These are phyloP conservation scores for Agriotes lineatus DNA, from an alignment of 2,888 invertebrate genomes.

Conservation along the genomic window DNA sequence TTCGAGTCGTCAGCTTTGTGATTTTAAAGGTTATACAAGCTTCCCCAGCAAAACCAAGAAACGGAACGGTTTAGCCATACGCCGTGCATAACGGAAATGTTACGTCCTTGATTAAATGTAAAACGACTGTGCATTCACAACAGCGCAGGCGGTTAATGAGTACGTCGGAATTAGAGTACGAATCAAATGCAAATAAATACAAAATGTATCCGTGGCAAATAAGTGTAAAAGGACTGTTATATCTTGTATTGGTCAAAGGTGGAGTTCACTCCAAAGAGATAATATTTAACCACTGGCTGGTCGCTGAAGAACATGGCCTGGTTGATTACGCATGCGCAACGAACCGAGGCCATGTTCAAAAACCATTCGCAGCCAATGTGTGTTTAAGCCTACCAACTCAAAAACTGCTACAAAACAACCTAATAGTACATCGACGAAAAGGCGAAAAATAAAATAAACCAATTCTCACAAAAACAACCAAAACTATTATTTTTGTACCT, in stretches of 20 bases:
- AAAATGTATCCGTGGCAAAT: constrained; percentile 43
- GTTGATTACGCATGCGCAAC: too few species aligned
- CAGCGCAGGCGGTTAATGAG: constrained; percentile 33
- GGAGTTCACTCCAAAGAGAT: constrained; percentile 68
- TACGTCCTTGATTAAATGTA: constrained; percentile 10
- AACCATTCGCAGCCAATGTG: constrained; percentile 38
- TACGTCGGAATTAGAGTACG: constrained; percentile 18
- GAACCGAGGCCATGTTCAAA: constrained; percentile 30
- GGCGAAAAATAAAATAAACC: constrained; percentile 42
- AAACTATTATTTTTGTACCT: constrained; percentile 52
- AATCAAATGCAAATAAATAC: constrained; percentile 63
- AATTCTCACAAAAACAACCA: constrained; percentile 46
- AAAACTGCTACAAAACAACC: constrained; percentile 55
- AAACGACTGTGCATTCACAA: constrained; percentile 29
- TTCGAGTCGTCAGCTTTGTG: too few species aligned
- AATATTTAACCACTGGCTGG: constrained; percentile 48
- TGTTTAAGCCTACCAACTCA: constrained; percentile 59
- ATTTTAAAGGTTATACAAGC: too few species aligned
- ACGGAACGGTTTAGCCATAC: constrained; percentile 23
- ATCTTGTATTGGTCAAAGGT: constrained; percentile 58
- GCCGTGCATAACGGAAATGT: constrained; percentile 8
- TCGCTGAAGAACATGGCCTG: constrained; percentile 45
- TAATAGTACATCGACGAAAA: constrained; percentile 36
- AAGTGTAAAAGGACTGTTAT: constrained; percentile 21
- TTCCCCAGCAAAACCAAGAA: background rate